Percentiles rank a stretch among this genome's conserved stretches.
phyloP scores from a whole-genome alignment of 1,140 invertebrate species.

The Pectinophora gossypiella region DNA sequence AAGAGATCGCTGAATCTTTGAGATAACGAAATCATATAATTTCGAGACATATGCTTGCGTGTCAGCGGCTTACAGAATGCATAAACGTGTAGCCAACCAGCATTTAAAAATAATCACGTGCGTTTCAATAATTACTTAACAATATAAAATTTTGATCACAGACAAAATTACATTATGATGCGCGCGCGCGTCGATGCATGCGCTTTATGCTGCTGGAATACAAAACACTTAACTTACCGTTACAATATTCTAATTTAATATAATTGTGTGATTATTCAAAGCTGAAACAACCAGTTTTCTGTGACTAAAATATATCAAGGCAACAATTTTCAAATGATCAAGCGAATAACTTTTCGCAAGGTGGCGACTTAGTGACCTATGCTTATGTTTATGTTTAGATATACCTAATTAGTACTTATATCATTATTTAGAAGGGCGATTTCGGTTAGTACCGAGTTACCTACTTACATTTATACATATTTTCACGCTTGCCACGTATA shows the following conservation, averaged over 20 bases:
- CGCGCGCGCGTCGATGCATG: conserved; percentile 35
- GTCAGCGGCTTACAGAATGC: conserved; percentile 32
- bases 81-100: conserved; percentile 22
- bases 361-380: conserved; percentile 32
- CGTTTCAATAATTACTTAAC: conserved; percentile 65
- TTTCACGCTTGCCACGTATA: neutral
- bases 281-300: conserved; percentile 61
- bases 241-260: conserved; percentile 54
- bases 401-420: no score
- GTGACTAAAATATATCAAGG: conserved; percentile 58
- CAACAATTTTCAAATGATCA: conserved; percentile 57
- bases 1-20: no score
- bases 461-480: conserved; percentile 7
- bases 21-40: no score
- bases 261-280: conserved; percentile 59
- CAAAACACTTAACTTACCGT: conserved; percentile 67
- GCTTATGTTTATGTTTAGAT: conserved; percentile 23
- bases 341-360: conserved; percentile 46
- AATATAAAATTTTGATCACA: conserved; percentile 74
- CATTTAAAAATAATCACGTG: conserved; percentile 39
- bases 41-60: no score
- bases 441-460: conserved; percentile 14
- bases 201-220: conserved; percentile 63
- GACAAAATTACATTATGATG: conserved; percentile 70
- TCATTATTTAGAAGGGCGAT: conserved; percentile 10